A percentile compares a stretch with the other conserved stretches of the same genome.
phyloP scores from a whole-genome alignment of 1,140 invertebrate species.

The Listronotus oregonensis region DNA sequence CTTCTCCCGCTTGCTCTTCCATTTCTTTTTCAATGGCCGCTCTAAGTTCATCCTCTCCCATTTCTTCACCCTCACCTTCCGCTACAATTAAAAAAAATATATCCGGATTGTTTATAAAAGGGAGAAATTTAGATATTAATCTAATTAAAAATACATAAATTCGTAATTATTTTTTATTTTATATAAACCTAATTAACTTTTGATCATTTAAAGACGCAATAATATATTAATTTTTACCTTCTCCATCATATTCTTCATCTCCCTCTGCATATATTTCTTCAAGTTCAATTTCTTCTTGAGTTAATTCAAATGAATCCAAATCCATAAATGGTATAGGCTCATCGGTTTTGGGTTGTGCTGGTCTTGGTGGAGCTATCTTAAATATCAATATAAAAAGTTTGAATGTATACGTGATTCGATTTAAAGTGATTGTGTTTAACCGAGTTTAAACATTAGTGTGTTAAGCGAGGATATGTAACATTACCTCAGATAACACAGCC shows the following conservation, averaged over 20 bases:
- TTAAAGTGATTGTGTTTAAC: too few relatives aligned
- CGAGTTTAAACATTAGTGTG: too few relatives aligned
- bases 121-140: too few relatives aligned
- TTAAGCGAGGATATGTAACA: too few relatives aligned
- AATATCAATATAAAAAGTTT: neutral
- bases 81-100: slow-evolving; percentile 49
- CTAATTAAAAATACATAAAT: too few relatives aligned
- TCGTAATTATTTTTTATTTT: too few relatives aligned
- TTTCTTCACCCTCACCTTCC: slow-evolving; percentile 40
- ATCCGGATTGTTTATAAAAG: too few relatives aligned
- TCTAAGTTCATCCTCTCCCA: neutral
- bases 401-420: too few relatives aligned
- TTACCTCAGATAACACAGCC: too few relatives aligned
- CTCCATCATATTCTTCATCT: slow-evolving; percentile 52
- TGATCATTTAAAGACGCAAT: too few relatives aligned
- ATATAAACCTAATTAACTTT: too few relatives aligned
- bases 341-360: slow-evolving; percentile 57
- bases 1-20: slow-evolving; percentile 23
- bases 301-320: slow-evolving; percentile 52
- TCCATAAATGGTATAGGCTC: slow-evolving; percentile 49
- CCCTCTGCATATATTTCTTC: slow-evolving; percentile 30
- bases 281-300: slow-evolving; percentile 59
- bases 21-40: slow-evolving; percentile 16
- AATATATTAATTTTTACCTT: slow-evolving; percentile 26
- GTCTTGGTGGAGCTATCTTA: slow-evolving; percentile 59